Conservation (phyloP, 2,888 invertebrate species). For the Scrobipalpa atriplicella region DNA sequence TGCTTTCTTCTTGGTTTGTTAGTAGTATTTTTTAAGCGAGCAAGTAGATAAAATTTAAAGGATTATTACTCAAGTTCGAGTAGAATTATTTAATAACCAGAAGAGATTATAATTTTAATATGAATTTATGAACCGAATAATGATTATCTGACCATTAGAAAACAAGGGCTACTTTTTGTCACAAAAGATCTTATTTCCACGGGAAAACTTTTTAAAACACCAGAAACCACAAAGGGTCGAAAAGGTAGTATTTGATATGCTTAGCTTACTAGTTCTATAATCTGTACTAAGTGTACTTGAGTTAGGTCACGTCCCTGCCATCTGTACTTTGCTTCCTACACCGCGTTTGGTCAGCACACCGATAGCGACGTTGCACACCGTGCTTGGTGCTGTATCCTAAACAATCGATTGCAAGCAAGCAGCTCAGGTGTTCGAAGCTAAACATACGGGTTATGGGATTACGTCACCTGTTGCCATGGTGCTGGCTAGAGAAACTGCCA, state of each 20-base stretch:
- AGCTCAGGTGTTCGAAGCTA: conserved; percentile 58
- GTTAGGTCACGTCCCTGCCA: conserved; percentile 46
- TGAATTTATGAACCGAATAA: no score
- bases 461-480: conserved; percentile 46
- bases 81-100: no score
- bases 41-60: no score
- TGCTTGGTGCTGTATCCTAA: conserved; percentile 50
- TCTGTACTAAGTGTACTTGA: conserved; percentile 34
- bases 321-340: conserved; percentile 25
- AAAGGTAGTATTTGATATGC: not conserved
- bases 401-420: conserved; percentile 49
- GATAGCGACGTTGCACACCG: conserved; percentile 56
- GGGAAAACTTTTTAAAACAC: no score
- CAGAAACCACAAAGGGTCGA: not conserved
- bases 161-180: no score
- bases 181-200: no score
- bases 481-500: not conserved
- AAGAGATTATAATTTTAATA: no score
- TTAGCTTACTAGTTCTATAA: not conserved
- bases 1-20: conserved; percentile 19
- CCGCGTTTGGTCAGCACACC: conserved; percentile 25
- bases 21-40: no score
- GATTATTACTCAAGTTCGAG: no score
- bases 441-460: conserved; percentile 46
- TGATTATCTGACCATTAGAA: no score